phyloP scores from a whole-genome alignment of 2,888 invertebrate species.

The Lasioglossum vierecki region DNA sequence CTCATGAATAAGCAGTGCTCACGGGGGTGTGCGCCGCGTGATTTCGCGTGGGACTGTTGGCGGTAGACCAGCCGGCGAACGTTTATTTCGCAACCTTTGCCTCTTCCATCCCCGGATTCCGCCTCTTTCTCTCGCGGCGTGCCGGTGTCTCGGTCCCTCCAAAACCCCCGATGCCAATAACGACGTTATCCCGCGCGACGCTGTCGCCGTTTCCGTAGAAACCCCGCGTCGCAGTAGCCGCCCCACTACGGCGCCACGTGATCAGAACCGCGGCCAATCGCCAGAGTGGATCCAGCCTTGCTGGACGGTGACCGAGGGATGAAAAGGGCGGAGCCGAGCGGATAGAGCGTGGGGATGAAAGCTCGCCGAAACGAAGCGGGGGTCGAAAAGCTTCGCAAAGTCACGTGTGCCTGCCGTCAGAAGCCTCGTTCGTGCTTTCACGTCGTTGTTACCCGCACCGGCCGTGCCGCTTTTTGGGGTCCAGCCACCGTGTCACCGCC shows the following conservation, averaged over 20 bases:
- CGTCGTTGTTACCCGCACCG: slow-evolving; percentile 71
- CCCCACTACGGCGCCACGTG: slow-evolving; percentile 76
- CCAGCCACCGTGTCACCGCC: slow-evolving; percentile 65
- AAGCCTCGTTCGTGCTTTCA: slow-evolving; percentile 80
- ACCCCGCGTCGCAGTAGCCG: slow-evolving; percentile 72
- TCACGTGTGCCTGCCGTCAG: slow-evolving; percentile 81
- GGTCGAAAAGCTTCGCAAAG: slow-evolving; percentile 81
- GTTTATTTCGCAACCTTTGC: slow-evolving; percentile 83
- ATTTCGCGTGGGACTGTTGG: slow-evolving; percentile 83
- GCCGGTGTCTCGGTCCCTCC: slow-evolving; percentile 44
- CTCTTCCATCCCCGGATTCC: slow-evolving; percentile 68
- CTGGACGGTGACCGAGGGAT: slow-evolving; percentile 88
- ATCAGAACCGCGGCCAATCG: slow-evolving; percentile 75
- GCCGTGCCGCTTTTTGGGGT: slow-evolving; percentile 62
- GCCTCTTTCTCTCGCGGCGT: slow-evolving; percentile 27
- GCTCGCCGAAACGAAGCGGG: slow-evolving; percentile 72
- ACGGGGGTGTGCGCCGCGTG: slow-evolving; percentile 78
- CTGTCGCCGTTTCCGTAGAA: slow-evolving; percentile 78
- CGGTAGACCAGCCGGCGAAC: slow-evolving; percentile 82
- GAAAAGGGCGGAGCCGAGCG: slow-evolving; percentile 87
- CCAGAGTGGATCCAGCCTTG: slow-evolving; percentile 63
- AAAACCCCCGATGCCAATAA: slow-evolving; percentile 80
- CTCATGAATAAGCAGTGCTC: slow-evolving; percentile 78
- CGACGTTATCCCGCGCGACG: slow-evolving; percentile 82
- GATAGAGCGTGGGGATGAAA: slow-evolving; percentile 86